Conservation (phyloP, 2,888 invertebrate species). For the Cataglyphis cursor region DNA sequence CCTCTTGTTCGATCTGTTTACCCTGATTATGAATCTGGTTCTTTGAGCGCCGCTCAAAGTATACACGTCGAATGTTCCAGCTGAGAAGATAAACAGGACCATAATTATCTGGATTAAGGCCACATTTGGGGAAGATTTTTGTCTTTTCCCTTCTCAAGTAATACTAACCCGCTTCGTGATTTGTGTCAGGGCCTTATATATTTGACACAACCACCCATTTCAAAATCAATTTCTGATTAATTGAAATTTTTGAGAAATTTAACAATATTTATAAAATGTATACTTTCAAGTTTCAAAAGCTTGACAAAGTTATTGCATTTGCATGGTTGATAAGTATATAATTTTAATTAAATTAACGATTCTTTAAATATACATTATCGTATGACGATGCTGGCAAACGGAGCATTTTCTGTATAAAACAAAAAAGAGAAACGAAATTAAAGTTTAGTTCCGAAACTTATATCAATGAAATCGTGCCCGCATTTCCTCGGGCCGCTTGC, state of each 20-base stretch:
- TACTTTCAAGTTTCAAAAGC: neutral
- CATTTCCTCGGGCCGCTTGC: slow-evolving; percentile 73
- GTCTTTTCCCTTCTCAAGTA: slow-evolving; percentile 20
- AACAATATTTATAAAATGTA: neutral
- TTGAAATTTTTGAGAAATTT: neutral
- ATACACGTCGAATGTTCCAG: neutral
- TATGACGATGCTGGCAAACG: neutral
- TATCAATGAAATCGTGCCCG: slow-evolving; percentile 64
- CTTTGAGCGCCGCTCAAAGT: neutral
- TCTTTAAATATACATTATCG: neutral
- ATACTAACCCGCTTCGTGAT: neutral
- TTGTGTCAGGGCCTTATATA: neutral
- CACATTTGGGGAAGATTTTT: neutral
- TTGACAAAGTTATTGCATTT: neutral
- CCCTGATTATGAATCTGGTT: slow-evolving; percentile 17
- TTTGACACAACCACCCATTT: neutral
- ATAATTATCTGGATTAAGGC: slow-evolving; percentile 27
- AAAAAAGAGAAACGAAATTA: slow-evolving; percentile 7
- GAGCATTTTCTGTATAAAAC: neutral
- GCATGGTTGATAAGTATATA: neutral
- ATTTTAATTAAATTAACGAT: slow-evolving; percentile 6
- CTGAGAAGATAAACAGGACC: slow-evolving; percentile 12
- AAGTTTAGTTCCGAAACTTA: slow-evolving; percentile 54
- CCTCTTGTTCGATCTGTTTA: slow-evolving; percentile 9
- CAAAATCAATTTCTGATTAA: neutral